Evolutionary conservation across 2,113 vertebrate species (phyloP), one percentile per base, ranked within the genome.

Genomic region (Scatophagus argus): DNA sequence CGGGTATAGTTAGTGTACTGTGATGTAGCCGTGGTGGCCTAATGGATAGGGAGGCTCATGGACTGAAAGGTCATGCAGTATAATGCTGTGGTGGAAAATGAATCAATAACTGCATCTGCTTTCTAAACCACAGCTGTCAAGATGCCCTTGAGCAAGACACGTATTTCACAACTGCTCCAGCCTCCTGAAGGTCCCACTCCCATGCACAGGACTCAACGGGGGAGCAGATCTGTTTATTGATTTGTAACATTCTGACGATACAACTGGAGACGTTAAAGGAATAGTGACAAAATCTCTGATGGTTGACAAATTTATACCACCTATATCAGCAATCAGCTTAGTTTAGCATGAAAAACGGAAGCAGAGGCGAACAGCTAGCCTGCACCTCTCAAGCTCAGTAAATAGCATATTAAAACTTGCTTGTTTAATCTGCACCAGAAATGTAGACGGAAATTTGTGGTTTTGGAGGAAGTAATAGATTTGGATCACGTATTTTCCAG

Each of bases 141-240:
- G 32, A 52, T 82, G 78, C 32, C 59, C 55, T 79, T 77, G 46
- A 62, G 51, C 52, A 85, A 76, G 36, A 66, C 56, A 55, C 21
- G 44, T 34, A 59, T 44, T 75, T 72, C 32, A 66, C 41, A 83
- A 17, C 16, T 25, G 39, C 27, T 54, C 23, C 44, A 12, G 5
- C n/a, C n/a, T n/a, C n/a, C n/a, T n/a, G n/a, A n/a, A n/a, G n/a
- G n/a, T n/a, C n/a, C n/a, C n/a, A n/a, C n/a, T n/a, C n/a, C n/a
- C n/a, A n/a, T n/a, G n/a, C n/a, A n/a, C n/a, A n/a, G n/a, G n/a
- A n/a, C n/a, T n/a, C n/a, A n/a, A n/a, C n/a, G n/a, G n/a, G n/a
- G n/a, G n/a, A n/a, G 38, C 2, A 32, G 39, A 17, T n/a, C n/a
- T 44, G 27, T 12, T 56, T n/a, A 29, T 10, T 56, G 31, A 67